Evolutionary conservation across 2,113 vertebrate species (phyloP).

Genomic region (Cyanoramphus novaezelandiae): DNA sequence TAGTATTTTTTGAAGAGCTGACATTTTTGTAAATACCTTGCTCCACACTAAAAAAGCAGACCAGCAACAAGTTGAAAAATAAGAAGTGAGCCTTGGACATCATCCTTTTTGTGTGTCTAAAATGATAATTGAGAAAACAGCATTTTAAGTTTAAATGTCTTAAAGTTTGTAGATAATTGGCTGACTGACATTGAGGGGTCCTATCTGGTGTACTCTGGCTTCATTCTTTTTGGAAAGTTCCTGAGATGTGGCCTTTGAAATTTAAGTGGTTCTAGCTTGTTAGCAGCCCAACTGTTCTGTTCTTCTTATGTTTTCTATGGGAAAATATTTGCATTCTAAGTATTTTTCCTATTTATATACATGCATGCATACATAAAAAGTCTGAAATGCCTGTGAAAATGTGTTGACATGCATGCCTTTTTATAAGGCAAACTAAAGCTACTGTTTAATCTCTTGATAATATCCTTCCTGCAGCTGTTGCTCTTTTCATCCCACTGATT

Average conservation of each 20-base stretch:
- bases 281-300: background rate
- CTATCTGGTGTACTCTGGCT: background rate
- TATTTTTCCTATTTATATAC: background rate
- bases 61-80: background rate
- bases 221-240: background rate
- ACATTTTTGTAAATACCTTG: background rate
- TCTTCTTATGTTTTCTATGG: background rate
- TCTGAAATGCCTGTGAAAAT: background rate
- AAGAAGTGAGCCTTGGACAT: background rate
- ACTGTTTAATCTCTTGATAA: constrained; percentile 22
- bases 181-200: background rate
- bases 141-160: background rate
- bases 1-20: background rate
- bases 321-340: background rate
- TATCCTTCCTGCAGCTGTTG: constrained; percentile 43
- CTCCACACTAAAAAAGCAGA: background rate
- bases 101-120: background rate
- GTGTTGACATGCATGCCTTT: background rate
- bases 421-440: background rate
- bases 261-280: background rate
- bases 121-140: background rate
- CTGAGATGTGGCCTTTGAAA: background rate
- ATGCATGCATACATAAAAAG: background rate
- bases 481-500: constrained; percentile 5
- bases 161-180: background rate